Conservation (phyloP, 2,888 invertebrate species). For the Drosophila percnosoma region DNA sequence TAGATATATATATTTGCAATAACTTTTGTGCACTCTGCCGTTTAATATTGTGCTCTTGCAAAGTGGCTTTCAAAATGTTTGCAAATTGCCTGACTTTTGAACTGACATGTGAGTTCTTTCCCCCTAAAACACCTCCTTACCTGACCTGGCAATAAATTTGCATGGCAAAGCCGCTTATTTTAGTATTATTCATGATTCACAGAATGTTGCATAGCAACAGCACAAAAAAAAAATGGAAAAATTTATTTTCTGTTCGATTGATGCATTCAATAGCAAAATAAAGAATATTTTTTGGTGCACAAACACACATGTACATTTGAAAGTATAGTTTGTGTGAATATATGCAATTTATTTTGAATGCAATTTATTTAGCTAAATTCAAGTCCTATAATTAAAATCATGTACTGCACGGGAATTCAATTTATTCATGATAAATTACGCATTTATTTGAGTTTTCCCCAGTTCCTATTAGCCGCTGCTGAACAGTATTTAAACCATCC, state of each 20-base stretch:
- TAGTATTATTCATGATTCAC: slow-evolving; percentile 56
- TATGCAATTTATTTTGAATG: neutral
- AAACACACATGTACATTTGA: slow-evolving; percentile 1
- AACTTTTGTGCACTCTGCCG: slow-evolving; percentile 56
- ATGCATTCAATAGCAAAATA: slow-evolving; percentile 4
- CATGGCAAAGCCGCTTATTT: slow-evolving; percentile 67
- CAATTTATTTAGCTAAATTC: neutral
- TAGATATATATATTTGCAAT: slow-evolving; percentile 38
- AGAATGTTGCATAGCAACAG: slow-evolving; percentile 20
- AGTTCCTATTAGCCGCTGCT: neutral
- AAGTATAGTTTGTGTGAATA: neutral
- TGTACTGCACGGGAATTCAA: neutral
- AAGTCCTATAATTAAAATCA: neutral
- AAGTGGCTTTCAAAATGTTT: slow-evolving; percentile 67
- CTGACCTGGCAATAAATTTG: slow-evolving; percentile 50
- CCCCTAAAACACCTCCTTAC: slow-evolving; percentile 4
- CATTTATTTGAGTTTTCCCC: neutral
- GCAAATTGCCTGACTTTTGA: slow-evolving; percentile 65
- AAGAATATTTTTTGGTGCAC: slow-evolving; percentile 2
- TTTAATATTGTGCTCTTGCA: slow-evolving; percentile 50
- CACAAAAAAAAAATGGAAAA: slow-evolving; percentile 6
- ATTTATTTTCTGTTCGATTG: slow-evolving; percentile 17
- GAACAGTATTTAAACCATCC: neutral
- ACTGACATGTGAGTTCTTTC: slow-evolving; percentile 24
- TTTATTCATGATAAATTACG: neutral